Evolutionary conservation across 1,140 invertebrate genomes (phyloP).

Genomic region (Halictus rubicundus): DNA sequence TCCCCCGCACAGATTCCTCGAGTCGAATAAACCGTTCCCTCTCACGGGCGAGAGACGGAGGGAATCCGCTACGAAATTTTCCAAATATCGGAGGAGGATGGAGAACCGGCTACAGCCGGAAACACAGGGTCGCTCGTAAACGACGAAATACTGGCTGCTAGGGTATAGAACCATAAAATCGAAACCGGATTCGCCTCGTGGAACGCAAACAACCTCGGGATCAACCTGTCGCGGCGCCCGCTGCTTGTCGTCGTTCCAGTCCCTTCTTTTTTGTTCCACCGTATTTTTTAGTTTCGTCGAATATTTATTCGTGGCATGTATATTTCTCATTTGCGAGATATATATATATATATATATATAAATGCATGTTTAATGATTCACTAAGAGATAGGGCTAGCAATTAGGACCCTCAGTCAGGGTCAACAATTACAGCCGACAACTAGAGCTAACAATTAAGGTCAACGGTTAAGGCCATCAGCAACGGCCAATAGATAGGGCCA

Average conservation of each 20-base stretch:
- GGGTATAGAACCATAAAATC: slow-evolving; percentile 72
- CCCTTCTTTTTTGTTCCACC: not conserved
- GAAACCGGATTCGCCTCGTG: slow-evolving; percentile 70
- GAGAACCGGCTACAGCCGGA: not conserved
- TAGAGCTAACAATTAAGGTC: no score
- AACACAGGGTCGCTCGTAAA: slow-evolving; percentile 61
- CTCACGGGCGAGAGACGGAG: no score
- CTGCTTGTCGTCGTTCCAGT: not conserved
- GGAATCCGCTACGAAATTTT: not conserved
- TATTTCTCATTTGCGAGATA: not conserved
- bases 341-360: no score
- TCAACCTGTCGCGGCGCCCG: slow-evolving; percentile 35
- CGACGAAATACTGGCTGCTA: slow-evolving; percentile 67
- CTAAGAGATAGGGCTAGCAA: no score
- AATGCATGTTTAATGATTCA: no score
- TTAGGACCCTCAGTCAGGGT: no score
- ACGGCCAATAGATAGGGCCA: no score
- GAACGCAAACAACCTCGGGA: slow-evolving; percentile 62
- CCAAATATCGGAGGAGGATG: not conserved
- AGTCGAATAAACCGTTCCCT: no score
- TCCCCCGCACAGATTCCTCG: slow-evolving; percentile 8
- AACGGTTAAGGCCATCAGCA: no score
- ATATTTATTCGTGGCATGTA: no score
- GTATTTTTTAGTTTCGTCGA: not conserved
- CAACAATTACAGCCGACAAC: no score